Conservation (phyloP, 2,888 invertebrate species). For the Spisula solida region DNA sequence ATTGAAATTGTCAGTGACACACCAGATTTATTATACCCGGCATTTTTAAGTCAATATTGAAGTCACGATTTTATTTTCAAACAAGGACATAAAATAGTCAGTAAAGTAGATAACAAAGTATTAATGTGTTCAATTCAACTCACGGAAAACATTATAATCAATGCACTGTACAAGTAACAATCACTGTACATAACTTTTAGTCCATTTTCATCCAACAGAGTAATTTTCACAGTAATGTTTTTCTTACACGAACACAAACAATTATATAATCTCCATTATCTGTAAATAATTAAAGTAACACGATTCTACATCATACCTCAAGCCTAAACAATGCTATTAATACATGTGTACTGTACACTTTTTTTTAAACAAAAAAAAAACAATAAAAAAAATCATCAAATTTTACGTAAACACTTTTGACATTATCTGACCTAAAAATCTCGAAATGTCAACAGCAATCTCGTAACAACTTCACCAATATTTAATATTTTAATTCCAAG, state of each 20-base stretch:
- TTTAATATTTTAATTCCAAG: too few relatives aligned
- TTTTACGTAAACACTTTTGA: background rate
- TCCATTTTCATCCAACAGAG: background rate
- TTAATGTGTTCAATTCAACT: background rate
- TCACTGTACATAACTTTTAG: background rate
- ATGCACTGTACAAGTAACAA: background rate
- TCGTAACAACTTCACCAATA: too few relatives aligned
- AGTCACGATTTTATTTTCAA: background rate
- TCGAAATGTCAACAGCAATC: background rate
- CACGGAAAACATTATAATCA: too few relatives aligned
- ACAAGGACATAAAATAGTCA: background rate
- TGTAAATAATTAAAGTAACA: background rate
- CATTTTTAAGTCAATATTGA: background rate
- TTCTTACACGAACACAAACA: background rate
- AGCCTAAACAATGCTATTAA: background rate
- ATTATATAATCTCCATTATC: background rate
- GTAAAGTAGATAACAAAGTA: background rate
- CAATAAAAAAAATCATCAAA: background rate
- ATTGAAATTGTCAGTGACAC: too few relatives aligned
- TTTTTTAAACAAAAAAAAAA: background rate
- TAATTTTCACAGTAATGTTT: background rate
- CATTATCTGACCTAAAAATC: background rate
- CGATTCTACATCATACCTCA: conserved; percentile 1
- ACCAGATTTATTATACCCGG: background rate
- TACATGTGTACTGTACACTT: too few relatives aligned